A percentile compares a stretch with the other conserved stretches of the same genome.
Conservation (phyloP, 2,113 vertebrate species). For the Platanista minor region DNA sequence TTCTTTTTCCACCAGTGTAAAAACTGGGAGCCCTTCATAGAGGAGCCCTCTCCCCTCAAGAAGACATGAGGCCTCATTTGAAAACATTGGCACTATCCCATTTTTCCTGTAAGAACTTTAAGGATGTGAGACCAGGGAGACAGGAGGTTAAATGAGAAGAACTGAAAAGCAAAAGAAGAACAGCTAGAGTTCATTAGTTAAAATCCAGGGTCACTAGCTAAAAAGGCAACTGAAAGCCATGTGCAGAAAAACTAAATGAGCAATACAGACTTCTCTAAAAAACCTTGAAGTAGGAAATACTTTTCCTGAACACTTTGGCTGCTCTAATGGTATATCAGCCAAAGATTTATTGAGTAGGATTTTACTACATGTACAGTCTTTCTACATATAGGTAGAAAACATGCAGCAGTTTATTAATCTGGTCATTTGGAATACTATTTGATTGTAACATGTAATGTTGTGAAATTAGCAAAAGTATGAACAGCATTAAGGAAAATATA, state of each 20-base stretch:
- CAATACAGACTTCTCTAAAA: constrained; percentile 27
- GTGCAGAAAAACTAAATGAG: constrained; percentile 32
- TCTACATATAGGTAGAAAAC: background rate
- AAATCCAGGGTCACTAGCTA: constrained; percentile 66
- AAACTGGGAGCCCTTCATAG: background rate
- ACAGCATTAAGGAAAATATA: background rate
- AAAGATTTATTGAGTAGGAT: background rate
- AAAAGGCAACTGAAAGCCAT: constrained; percentile 56
- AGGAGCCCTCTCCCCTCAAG: constrained; percentile 28
- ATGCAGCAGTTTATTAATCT: constrained; percentile 11
- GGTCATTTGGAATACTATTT: background rate
- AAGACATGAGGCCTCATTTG: constrained; percentile 39
- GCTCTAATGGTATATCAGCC: background rate
- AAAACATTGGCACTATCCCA: constrained; percentile 57
- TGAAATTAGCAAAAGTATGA: constrained; percentile 33
- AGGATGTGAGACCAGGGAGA: constrained; percentile 54
- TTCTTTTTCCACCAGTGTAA: constrained; percentile 32
- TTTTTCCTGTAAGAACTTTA: constrained; percentile 60
- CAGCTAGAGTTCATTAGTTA: constrained; percentile 73
- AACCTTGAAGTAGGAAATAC: constrained; percentile 24
- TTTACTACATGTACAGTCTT: background rate
- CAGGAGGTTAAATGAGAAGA: constrained; percentile 64
- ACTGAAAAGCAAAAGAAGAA: constrained; percentile 58
- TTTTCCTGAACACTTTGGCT: constrained; percentile 29
- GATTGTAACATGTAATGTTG: constrained; percentile 15